Conservation (phyloP, 2,888 invertebrate genomes). For the Sialis fuliginosa region DNA sequence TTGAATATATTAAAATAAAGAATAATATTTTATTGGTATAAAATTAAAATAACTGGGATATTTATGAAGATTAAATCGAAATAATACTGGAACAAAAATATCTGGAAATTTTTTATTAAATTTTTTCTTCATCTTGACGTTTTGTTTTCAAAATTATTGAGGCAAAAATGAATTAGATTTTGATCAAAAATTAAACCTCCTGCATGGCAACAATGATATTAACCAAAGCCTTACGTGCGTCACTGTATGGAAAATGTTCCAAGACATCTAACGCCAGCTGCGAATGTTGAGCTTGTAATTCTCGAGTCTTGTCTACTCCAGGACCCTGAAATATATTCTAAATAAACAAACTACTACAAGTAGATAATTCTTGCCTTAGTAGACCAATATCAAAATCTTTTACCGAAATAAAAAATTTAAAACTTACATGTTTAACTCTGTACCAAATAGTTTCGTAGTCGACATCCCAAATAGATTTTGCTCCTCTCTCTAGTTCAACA, state of each 20-base stretch:
- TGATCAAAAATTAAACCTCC: conserved; percentile 28
- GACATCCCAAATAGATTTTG: conserved; percentile 43
- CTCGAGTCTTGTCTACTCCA: conserved; percentile 54
- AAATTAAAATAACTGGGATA: too few relatives aligned
- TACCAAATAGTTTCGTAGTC: conserved; percentile 36
- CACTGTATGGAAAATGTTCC: conserved; percentile 57
- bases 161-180: too few relatives aligned
- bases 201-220: conserved; percentile 81
- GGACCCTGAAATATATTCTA: conserved; percentile 35
- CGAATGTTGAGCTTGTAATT: conserved; percentile 57
- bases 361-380: too few relatives aligned
- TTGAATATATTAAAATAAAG: too few relatives aligned
- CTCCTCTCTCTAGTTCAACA: conserved; percentile 47
- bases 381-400: too few relatives aligned
- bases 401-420: neutral
- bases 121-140: too few relatives aligned
- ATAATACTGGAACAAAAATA: too few relatives aligned
- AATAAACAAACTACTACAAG: too few relatives aligned
- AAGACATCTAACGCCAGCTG: conserved; percentile 57
- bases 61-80: too few relatives aligned
- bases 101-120: too few relatives aligned
- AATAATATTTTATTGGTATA: too few relatives aligned
- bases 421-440: conserved; percentile 1
- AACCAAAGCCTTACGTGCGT: conserved; percentile 66
- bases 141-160: too few relatives aligned